phyloP scores from a whole-genome alignment of 2,888 invertebrate species.

The Papilio demoleus region DNA sequence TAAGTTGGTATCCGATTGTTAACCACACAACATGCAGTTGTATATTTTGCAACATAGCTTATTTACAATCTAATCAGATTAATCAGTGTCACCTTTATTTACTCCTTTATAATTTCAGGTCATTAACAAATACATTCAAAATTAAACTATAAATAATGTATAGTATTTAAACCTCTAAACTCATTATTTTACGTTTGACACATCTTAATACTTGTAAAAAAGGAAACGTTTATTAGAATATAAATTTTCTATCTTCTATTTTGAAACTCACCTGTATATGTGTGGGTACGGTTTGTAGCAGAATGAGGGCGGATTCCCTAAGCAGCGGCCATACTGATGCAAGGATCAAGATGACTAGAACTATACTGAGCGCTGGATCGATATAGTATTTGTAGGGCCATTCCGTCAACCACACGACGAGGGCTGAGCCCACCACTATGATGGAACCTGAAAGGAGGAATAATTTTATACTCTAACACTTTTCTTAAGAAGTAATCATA shows the following conservation, averaged over 20 bases:
- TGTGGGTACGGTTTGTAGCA: conserved; percentile 99
- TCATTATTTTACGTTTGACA: background rate
- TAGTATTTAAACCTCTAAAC: background rate
- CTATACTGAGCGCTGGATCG: conserved; percentile 96
- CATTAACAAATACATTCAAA: background rate
- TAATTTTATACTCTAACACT: background rate
- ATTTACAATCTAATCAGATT: conserved; percentile 5
- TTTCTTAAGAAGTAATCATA: background rate
- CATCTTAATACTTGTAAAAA: conserved; percentile 37
- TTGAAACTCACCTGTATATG: conserved; percentile 90
- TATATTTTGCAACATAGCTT: background rate
- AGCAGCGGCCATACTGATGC: conserved; percentile 96
- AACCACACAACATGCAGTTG: background rate
- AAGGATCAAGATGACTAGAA: conserved; percentile 93
- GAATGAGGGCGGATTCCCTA: conserved; percentile 96
- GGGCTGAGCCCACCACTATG: conserved; percentile 94
- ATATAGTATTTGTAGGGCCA: conserved; percentile 94
- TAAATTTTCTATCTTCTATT: background rate
- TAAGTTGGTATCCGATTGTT: background rate
- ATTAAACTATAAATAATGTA: background rate
- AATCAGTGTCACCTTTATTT: background rate
- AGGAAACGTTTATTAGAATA: background rate
- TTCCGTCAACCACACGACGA: conserved; percentile 90
- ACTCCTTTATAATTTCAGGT: background rate
- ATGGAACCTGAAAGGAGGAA: conserved; percentile 87